Conservation (phyloP, 2,113 vertebrate genomes). For the Psammodynastes pulverulentus region DNA sequence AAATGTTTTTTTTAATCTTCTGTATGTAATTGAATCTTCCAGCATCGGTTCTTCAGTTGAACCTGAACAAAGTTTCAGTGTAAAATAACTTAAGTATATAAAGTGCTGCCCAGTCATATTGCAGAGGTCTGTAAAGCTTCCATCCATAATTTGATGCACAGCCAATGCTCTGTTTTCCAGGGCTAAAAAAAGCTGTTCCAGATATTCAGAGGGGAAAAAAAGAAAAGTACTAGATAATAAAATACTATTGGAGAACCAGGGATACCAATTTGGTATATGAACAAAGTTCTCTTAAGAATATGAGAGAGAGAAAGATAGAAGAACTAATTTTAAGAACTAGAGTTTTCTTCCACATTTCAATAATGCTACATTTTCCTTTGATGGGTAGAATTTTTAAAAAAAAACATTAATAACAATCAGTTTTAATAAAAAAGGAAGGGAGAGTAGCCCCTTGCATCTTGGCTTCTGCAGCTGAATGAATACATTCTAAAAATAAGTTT, state of each 20-base stretch:
- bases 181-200: neutral
- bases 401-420: neutral
- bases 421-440: slow-evolving; percentile 17
- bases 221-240: neutral
- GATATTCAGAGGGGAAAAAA: neutral
- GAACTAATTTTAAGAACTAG: neutral
- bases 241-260: neutral
- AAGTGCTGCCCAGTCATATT: neutral
- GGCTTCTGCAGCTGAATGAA: slow-evolving; percentile 2
- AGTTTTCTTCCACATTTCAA: neutral
- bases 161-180: neutral
- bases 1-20: neutral
- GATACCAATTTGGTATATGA: neutral
- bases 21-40: neutral
- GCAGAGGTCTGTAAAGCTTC: neutral
- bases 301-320: neutral
- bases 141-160: neutral
- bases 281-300: neutral
- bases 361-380: slow-evolving; percentile 1
- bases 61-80: neutral
- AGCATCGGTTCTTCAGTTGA: neutral
- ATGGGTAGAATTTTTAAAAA: neutral
- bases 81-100: neutral
- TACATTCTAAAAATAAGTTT: slow-evolving; percentile 19
- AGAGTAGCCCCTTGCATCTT: neutral